These are phyloP conservation scores for Heterohyrax brucei DNA, from an alignment of 2,797 vertebrate genomes.

Conservation along the genomic window DNA sequence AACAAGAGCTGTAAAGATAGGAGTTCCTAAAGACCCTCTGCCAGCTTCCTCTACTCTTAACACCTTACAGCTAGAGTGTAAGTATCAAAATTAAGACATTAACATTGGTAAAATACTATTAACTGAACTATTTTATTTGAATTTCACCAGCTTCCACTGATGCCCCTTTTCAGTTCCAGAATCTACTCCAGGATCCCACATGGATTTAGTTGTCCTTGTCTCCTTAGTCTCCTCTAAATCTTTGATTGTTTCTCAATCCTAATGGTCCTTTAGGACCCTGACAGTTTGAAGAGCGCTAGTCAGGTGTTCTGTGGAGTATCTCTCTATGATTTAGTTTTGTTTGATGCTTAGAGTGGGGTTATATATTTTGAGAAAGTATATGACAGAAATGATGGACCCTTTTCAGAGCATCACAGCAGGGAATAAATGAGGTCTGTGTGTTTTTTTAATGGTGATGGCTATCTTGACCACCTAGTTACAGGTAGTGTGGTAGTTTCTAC, in stretches of 20 bases:
- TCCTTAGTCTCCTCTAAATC: background rate
- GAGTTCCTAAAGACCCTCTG: background rate
- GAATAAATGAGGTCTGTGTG: background rate
- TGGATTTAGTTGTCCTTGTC: background rate
- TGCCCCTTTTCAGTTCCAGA: background rate
- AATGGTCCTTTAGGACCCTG: background rate
- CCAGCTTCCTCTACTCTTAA: background rate
- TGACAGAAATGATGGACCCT: background rate
- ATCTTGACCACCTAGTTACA: background rate
- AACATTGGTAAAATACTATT: background rate
- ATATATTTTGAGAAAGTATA: background rate
- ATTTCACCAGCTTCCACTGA: slow-evolving; percentile 15
- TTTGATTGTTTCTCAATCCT: background rate
- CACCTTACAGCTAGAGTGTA: background rate
- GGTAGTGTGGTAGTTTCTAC: background rate
- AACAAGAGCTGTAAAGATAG: background rate
- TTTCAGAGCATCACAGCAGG: background rate
- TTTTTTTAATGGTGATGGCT: background rate
- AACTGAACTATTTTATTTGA: background rate
- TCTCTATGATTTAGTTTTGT: background rate
- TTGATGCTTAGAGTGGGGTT: background rate
- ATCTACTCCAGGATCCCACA: background rate
- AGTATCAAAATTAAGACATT: too few relatives aligned
- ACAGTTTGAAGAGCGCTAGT: background rate
- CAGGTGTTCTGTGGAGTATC: background rate